Conservation (phyloP, 2,797 vertebrate genomes). For the Bucorvus abyssinicus region DNA sequence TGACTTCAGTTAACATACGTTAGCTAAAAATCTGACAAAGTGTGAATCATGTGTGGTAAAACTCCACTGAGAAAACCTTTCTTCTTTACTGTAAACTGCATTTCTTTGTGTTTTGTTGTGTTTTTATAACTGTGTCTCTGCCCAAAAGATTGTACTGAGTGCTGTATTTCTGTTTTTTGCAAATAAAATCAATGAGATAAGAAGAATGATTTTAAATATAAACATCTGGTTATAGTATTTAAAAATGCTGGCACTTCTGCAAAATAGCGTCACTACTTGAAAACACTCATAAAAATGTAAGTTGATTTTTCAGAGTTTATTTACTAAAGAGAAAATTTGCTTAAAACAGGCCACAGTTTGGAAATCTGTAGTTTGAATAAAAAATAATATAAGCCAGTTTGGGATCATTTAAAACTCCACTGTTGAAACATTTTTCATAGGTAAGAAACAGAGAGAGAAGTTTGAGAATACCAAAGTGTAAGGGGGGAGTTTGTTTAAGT, state of each 20-base stretch:
- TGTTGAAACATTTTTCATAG: not conserved
- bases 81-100: not conserved
- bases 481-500: not conserved
- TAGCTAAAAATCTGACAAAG: not conserved
- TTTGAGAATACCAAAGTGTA: not conserved
- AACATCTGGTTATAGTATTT: not conserved
- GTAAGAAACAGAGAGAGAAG: not conserved
- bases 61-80: not conserved
- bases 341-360: not conserved
- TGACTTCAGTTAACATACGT: not conserved
- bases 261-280: not conserved
- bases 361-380: not conserved
- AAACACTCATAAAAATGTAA: conserved; percentile 22
- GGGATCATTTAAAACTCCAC: not conserved
- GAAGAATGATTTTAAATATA: not conserved
- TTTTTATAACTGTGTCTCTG: not conserved
- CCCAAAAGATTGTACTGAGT: not conserved
- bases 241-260: not conserved
- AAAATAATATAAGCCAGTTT: not conserved
- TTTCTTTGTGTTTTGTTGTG: not conserved
- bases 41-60: not conserved
- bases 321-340: not conserved
- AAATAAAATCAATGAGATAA: not conserved
- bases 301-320: not conserved
- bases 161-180: not conserved